These are phyloP conservation scores for Prosapia bicincta DNA, from an alignment of 2,888 invertebrate genomes.

Conservation along the genomic window DNA sequence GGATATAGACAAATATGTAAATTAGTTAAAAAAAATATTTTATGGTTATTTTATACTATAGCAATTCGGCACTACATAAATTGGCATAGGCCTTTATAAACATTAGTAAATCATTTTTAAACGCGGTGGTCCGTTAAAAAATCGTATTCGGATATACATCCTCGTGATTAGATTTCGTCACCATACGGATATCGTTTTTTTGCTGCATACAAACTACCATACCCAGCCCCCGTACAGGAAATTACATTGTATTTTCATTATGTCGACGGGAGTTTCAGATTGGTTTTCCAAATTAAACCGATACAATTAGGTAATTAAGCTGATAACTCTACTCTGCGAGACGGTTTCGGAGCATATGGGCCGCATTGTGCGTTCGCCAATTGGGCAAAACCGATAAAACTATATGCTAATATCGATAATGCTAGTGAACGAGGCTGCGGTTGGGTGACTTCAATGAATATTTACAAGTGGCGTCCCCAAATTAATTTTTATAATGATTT, in stretches of 20 bases:
- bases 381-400: not conserved
- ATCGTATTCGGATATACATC: no score
- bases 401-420: not conserved
- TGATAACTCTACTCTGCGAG: not conserved
- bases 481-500: constrained; percentile 2
- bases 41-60: no score
- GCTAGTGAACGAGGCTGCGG: not conserved
- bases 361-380: not conserved
- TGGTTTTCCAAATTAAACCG: not conserved
- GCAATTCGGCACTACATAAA: no score
- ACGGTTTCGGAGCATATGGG: not conserved
- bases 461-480: not conserved
- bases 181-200: no score
- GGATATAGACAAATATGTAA: no score
- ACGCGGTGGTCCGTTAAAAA: no score
- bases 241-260: not conserved
- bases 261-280: not conserved
- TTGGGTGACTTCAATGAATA: not conserved
- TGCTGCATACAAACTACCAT: no score
- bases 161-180: no score
- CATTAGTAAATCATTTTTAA: no score
- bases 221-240: not conserved
- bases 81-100: no score
- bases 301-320: not conserved
- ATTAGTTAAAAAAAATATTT: no score